Evolutionary conservation across 1,140 invertebrate species (phyloP), one percentile per base, ranked within the genome.

Genomic region (Triops longicaudatus): DNA sequence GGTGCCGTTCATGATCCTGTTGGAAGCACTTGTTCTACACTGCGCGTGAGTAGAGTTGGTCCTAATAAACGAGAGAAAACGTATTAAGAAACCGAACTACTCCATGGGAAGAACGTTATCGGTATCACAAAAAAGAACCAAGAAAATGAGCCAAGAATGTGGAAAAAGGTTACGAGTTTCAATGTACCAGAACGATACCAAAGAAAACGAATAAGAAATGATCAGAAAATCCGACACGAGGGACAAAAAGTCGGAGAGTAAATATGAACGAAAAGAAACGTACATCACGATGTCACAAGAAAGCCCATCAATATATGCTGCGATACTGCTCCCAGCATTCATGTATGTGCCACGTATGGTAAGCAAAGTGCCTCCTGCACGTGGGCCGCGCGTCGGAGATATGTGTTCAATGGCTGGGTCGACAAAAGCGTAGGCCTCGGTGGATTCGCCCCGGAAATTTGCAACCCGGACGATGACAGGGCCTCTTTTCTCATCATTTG

Each of bases 301-400:
- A 74, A 93, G 87, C 75, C 92, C 90, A 82, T 94, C 94, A 78
- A 99, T 92, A 82, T 91, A 93, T 0, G 97, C 96, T 82, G 91
- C 89, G 81, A 95, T 96, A 74, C 90, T 90, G 83, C 94, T 96
- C 27, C 98, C 98, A 71, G 97, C 94, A 85, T 99, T 95, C 87
- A 99, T 91, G 85, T 97, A 92, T 79, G 91, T 89, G 11, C 98
- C 98, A 78, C 89, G 91, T 78, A 99, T 96, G 77, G 88, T 91
- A 44, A 99, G 84, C 78, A 89, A 89, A 7, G 97, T 99, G 10
- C 97, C 97, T 14, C 97, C 98, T 44, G 95, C 96, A 79, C 91
- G 88, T 1, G 97, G 97, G 0, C 97, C 98, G 81, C 91, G 91
- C 78, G 89, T 90, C 0, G 98, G 97, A 76, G 89, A 88, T 79